phyloP scores from a whole-genome alignment of 2,888 invertebrate species.

The Tachina lurida region DNA sequence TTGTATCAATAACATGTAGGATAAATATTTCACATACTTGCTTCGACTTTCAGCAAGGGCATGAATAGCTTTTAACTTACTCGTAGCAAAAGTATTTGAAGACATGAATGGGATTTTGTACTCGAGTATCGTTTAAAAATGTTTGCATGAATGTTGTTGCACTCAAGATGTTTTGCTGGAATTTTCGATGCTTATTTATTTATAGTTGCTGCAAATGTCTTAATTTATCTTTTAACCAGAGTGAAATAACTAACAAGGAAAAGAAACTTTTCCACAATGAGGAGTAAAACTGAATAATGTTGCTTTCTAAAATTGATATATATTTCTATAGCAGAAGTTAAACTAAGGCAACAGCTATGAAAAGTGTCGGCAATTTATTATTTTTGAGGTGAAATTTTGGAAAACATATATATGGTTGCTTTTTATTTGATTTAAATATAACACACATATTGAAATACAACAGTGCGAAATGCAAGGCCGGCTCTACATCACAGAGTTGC shows the following conservation, averaged over 20 bases:
- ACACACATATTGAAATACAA: too few species aligned
- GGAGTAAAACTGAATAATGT: not conserved
- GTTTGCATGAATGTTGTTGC: slow-evolving; percentile 1
- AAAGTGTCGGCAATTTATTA: too few species aligned
- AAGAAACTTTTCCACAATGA: not conserved
- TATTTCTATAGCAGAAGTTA: too few species aligned
- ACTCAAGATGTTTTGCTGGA: not conserved
- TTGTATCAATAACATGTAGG: not conserved
- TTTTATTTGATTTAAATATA: too few species aligned
- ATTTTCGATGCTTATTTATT: not conserved
- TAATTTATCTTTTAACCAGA: not conserved
- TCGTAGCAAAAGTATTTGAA: not conserved
- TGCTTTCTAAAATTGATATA: too few species aligned
- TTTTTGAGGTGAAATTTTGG: too few species aligned
- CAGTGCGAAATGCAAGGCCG: too few species aligned
- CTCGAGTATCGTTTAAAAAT: not conserved
- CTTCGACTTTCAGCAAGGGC: not conserved
- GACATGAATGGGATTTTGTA: slow-evolving; percentile 1
- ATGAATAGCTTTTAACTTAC: slow-evolving; percentile 15
- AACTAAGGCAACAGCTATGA: too few species aligned
- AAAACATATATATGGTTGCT: too few species aligned
- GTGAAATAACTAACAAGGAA: not conserved
- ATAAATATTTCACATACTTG: slow-evolving; percentile 16
- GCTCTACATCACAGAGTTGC: too few species aligned
- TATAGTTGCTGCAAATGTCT: slow-evolving; percentile 14